Evolutionary conservation across 2,797 vertebrate species (phyloP).

Genomic region (Phalanger gymnotis): DNA sequence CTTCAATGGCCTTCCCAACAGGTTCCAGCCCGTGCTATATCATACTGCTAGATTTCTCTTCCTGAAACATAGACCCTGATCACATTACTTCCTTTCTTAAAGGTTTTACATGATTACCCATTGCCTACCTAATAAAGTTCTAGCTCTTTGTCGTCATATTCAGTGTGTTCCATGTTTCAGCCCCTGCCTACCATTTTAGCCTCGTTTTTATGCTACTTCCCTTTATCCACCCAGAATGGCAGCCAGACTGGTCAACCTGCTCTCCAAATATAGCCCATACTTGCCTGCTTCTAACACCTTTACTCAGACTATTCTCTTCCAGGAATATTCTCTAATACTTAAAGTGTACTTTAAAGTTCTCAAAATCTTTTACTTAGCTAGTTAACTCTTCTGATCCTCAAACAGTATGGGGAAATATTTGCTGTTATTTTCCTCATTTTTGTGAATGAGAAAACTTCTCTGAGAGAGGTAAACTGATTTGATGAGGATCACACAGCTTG

Average conservation of each 20-base stretch:
- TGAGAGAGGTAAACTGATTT: neutral
- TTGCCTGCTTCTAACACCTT: neutral
- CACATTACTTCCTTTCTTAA: slow-evolving; percentile 35
- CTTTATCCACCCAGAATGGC: neutral
- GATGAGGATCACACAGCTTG: neutral
- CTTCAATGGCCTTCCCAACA: neutral
- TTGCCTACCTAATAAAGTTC: slow-evolving; percentile 43
- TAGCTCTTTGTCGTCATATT: neutral
- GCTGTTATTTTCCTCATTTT: neutral
- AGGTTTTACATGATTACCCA: slow-evolving; percentile 40
- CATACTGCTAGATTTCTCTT: neutral
- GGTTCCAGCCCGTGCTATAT: neutral
- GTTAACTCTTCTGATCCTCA: neutral
- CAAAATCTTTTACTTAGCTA: neutral
- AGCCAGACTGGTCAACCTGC: neutral
- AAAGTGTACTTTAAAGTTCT: neutral
- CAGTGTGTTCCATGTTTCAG: neutral
- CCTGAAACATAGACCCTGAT: neutral
- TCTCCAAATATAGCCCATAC: neutral
- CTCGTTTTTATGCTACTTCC: neutral
- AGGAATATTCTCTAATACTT: neutral
- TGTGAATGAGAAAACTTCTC: neutral
- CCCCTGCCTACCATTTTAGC: neutral
- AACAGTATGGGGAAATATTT: neutral
- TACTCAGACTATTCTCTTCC: neutral